A percentile compares a stretch with the other conserved stretches of the same genome.
These are phyloP conservation scores for Luehdorfia chinensis DNA, from an alignment of 1,140 invertebrate genomes.

Conservation along the genomic window DNA sequence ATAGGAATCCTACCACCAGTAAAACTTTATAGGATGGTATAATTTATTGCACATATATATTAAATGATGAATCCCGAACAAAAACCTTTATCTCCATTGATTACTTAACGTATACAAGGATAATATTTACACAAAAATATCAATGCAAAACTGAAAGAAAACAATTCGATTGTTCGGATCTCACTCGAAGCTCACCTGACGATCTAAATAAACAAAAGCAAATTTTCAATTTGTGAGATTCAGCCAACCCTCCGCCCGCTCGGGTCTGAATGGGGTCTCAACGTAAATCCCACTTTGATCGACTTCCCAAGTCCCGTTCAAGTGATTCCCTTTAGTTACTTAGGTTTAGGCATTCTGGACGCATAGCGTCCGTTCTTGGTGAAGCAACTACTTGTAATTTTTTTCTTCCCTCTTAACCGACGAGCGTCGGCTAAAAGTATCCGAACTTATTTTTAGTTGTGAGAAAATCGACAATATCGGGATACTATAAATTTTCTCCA, in stretches of 20 bases:
- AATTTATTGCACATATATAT: too few species aligned
- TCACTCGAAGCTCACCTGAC: conserved; percentile 35
- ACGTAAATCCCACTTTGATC: conserved; percentile 66
- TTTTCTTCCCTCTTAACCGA: not conserved
- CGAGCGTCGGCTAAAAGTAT: too few species aligned
- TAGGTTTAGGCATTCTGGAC: conserved; percentile 41
- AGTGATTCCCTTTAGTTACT: conserved; percentile 49
- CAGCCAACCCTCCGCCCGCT: conserved; percentile 39
- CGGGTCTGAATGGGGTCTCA: conserved; percentile 41
- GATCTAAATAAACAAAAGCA: conserved; percentile 59
- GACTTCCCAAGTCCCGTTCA: conserved; percentile 54
- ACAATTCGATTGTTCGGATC: conserved; percentile 8
- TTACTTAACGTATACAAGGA: too few species aligned
- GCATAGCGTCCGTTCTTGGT: conserved; percentile 32
- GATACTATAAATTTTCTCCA: too few species aligned
- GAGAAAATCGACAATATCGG: too few species aligned
- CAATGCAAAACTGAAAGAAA: not conserved
- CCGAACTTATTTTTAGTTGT: too few species aligned
- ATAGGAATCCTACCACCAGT: too few species aligned
- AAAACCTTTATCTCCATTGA: too few species aligned
- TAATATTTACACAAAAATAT: conserved; percentile 7
- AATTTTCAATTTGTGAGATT: conserved; percentile 60
- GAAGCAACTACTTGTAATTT: not conserved
- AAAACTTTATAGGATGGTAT: too few species aligned
- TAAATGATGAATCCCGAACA: too few species aligned